A percentile compares a stretch with the other conserved stretches of the same genome.
Evolutionary conservation across 2,113 vertebrate genomes (phyloP).

Genomic region (Callorhinus ursinus): DNA sequence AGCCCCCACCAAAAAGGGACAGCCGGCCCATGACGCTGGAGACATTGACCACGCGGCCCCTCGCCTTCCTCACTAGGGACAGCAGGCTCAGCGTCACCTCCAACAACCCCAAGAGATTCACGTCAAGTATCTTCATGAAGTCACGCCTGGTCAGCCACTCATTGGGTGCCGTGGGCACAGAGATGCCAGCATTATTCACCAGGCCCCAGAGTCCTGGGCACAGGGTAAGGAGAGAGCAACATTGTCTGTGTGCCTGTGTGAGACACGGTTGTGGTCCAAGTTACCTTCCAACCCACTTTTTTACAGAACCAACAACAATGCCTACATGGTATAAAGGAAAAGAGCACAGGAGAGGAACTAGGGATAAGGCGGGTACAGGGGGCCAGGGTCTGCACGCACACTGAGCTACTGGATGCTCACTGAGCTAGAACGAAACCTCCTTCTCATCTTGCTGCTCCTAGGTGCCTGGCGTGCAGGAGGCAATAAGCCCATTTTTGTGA

Average conservation of each 20-base stretch:
- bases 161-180: not conserved
- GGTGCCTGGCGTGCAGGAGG: not conserved
- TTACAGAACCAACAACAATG: not conserved
- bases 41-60: slow-evolving; percentile 86
- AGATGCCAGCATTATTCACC: slow-evolving; percentile 87
- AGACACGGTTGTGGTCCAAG: not conserved
- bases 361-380: not conserved
- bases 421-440: not conserved
- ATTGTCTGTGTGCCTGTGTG: no score
- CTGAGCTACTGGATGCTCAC: not conserved
- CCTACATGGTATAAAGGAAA: not conserved
- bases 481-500: not conserved
- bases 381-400: not conserved
- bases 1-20: slow-evolving; percentile 77
- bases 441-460: not conserved
- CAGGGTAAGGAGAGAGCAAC: not conserved
- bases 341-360: not conserved
- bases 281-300: not conserved
- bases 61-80: slow-evolving; percentile 81
- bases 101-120: slow-evolving; percentile 86
- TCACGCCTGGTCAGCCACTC: slow-evolving; percentile 85
- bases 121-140: slow-evolving; percentile 81
- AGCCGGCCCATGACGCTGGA: slow-evolving; percentile 85
- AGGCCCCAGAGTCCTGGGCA: slow-evolving; percentile 89
- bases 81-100: slow-evolving; percentile 87